phyloP scores from a whole-genome alignment of 1,140 invertebrate species.

The Eupristina koningsbergeri region DNA sequence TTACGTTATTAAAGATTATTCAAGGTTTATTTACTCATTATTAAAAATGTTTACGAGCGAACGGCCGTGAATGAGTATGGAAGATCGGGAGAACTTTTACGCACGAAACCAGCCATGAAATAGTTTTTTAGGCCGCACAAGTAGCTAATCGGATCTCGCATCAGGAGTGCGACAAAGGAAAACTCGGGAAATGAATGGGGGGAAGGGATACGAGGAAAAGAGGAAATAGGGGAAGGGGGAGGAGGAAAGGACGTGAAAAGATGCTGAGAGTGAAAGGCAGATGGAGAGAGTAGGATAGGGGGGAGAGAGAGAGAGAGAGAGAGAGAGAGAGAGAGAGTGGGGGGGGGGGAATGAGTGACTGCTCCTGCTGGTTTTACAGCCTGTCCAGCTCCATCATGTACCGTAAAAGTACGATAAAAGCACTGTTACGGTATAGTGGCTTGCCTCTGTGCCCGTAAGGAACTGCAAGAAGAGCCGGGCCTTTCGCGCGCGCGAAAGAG shows the following conservation, averaged over 20 bases:
- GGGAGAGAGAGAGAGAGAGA: too few relatives aligned
- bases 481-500: not conserved
- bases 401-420: slow-evolving; percentile 71
- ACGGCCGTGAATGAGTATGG: too few relatives aligned
- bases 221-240: too few relatives aligned
- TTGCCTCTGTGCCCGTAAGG: not conserved
- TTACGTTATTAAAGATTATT: too few relatives aligned
- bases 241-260: not conserved
- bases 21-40: too few relatives aligned
- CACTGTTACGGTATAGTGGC: slow-evolving; percentile 60
- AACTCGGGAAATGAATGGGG: not conserved
- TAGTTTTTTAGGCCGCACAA: not conserved
- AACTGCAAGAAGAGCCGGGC: not conserved
- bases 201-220: too few relatives aligned
- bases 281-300: too few relatives aligned
- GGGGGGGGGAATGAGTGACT: not conserved
- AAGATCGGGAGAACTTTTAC: not conserved
- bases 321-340: not conserved
- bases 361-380: slow-evolving; percentile 63
- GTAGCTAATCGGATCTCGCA: not conserved
- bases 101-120: not conserved
- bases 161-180: not conserved
- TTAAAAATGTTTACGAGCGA: too few relatives aligned
- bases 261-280: not conserved
- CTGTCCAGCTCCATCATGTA: slow-evolving; percentile 70